A percentile compares a stretch with the other conserved stretches of the same genome.
Conservation (phyloP, 2,888 invertebrate species). For the Philhelius pedissequus region DNA sequence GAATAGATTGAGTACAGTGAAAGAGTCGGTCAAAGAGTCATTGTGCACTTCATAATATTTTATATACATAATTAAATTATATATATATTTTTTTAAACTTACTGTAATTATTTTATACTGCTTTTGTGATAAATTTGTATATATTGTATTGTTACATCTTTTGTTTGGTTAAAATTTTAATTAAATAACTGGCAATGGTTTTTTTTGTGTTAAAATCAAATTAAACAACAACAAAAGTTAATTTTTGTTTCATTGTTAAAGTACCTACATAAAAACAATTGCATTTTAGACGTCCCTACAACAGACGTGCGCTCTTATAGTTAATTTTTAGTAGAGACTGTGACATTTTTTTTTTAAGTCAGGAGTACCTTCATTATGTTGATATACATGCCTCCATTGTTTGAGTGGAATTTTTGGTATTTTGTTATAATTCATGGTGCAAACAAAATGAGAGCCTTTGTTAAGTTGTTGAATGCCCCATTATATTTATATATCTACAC, state of each 20-base stretch:
- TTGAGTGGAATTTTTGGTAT: neutral
- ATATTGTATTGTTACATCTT: too few species aligned
- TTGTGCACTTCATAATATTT: neutral
- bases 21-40: neutral
- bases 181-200: slow-evolving; percentile 2
- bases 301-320: neutral
- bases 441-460: neutral
- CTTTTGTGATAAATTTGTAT: neutral
- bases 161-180: neutral
- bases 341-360: neutral
- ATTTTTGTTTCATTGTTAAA: slow-evolving; percentile 1
- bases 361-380: neutral
- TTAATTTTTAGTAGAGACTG: neutral
- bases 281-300: neutral
- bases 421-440: neutral
- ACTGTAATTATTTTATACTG: neutral
- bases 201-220: neutral
- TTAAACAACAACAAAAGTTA: neutral
- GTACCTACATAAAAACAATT: neutral
- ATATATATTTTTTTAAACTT: neutral
- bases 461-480: neutral
- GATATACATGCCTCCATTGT: neutral
- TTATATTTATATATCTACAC: neutral
- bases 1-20: neutral
- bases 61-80: too few species aligned